Percentiles rank a stretch among this genome's conserved stretches.
These are phyloP conservation scores for Echinometra lucunter DNA, from an alignment of 53 echinoderm and acorn worm species.

Conservation along the genomic window DNA sequence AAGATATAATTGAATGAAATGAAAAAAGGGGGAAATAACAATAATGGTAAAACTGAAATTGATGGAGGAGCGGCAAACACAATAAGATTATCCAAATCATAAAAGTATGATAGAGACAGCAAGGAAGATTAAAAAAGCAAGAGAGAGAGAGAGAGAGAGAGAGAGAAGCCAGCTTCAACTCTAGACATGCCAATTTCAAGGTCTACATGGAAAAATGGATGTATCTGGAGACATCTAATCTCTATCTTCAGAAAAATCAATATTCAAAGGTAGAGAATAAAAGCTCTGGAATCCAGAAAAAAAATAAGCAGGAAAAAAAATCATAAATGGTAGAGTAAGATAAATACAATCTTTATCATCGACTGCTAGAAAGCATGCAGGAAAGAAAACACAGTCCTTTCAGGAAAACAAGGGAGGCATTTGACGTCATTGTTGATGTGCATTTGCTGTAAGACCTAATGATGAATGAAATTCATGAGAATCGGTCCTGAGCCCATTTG, in stretches of 20 bases:
- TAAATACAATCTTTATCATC: constrained; percentile 40
- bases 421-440: constrained; percentile 51
- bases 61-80: neutral
- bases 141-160: neutral
- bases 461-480: constrained; percentile 48
- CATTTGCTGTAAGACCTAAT: constrained; percentile 18
- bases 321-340: constrained; percentile 39
- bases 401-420: constrained; percentile 47
- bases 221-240: neutral
- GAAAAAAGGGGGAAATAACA: neutral
- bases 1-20: neutral
- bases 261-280: neutral
- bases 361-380: neutral
- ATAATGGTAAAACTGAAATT: neutral
- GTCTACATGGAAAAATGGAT: neutral
- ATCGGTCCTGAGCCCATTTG: constrained; percentile 31
- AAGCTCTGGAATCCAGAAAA: neutral
- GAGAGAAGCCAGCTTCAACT: neutral
- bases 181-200: constrained; percentile 10
- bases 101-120: neutral
- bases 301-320: neutral
- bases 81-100: neutral
- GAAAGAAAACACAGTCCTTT: constrained; percentile 7
- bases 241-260: constrained; percentile 9
- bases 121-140: neutral